A percentile compares a stretch with the other conserved stretches of the same genome.
Conservation (phyloP, 2,797 vertebrate species). For the Pampus argenteus region DNA sequence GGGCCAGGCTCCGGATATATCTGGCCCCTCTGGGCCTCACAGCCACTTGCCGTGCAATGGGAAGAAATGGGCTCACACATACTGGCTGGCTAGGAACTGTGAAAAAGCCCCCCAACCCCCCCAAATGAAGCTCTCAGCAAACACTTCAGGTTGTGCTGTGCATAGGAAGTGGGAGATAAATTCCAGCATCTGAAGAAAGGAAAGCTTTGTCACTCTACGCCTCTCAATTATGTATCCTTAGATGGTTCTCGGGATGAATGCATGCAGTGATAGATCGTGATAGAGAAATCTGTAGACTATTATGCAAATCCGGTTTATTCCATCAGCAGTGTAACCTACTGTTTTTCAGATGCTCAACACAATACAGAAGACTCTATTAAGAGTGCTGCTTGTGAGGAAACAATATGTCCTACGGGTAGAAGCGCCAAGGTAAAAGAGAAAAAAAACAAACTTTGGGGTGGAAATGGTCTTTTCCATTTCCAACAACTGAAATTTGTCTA, state of each 20-base stretch:
- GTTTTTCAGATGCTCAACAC: slow-evolving; percentile 12
- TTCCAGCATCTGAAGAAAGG: slow-evolving; percentile 68
- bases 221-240: slow-evolving; percentile 52
- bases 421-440: background rate
- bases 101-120: slow-evolving; percentile 38
- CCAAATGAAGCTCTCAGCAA: slow-evolving; percentile 75
- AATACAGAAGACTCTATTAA: slow-evolving; percentile 1
- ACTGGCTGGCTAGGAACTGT: slow-evolving; percentile 74
- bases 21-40: slow-evolving; percentile 72
- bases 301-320: slow-evolving; percentile 41
- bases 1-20: slow-evolving; percentile 82
- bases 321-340: slow-evolving; percentile 21
- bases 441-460: background rate
- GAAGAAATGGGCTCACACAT: slow-evolving; percentile 77
- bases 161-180: slow-evolving; percentile 77
- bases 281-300: slow-evolving; percentile 27
- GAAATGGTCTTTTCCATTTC: slow-evolving; percentile 1
- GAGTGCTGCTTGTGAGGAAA: background rate
- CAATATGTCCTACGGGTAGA: background rate
- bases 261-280: slow-evolving; percentile 39
- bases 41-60: slow-evolving; percentile 81
- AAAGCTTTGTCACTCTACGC: slow-evolving; percentile 54
- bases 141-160: slow-evolving; percentile 75
- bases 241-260: slow-evolving; percentile 43
- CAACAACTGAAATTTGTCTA: background rate